Evolutionary conservation across 1,140 invertebrate species (phyloP), one percentile per base, ranked within the genome.

Genomic region (Aphidius gifuensis): DNA sequence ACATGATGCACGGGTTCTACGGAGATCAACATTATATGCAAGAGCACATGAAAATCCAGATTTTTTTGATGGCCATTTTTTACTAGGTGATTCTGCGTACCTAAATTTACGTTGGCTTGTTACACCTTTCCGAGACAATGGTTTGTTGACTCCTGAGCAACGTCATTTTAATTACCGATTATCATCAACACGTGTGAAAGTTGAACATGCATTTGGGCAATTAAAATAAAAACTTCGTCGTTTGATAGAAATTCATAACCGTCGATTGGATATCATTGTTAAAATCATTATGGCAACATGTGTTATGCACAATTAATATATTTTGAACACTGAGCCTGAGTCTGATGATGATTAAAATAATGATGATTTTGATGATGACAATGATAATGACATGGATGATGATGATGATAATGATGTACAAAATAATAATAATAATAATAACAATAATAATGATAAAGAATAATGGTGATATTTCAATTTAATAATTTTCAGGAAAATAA

Each of bases 301-400:
- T 68, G 16, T 40, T 62, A 65, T 8, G 69, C 61, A 8, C 68
- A 66, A 39, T n/a, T n/a, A n/a, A n/a, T n/a, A n/a, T n/a, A n/a
- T n/a, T n/a, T n/a, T n/a, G n/a, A n/a, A n/a, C n/a, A n/a, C n/a
- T n/a, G n/a, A n/a, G n/a, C n/a, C n/a, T n/a, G n/a, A n/a, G n/a
- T n/a, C n/a, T n/a, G n/a, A n/a, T n/a, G n/a, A n/a, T n/a, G n/a
- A n/a, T n/a, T n/a, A n/a, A n/a, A n/a, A n/a, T n/a, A n/a, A n/a
- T n/a, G n/a, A n/a, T n/a, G n/a, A n/a, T n/a, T n/a, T n/a, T n/a
- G n/a, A n/a, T n/a, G n/a, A n/a, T n/a, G n/a, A n/a, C n/a, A n/a
- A n/a, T n/a, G n/a, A n/a, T n/a, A n/a, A n/a, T n/a, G n/a, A n/a
- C n/a, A n/a, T n/a, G n/a, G n/a, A n/a, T n/a, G n/a, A n/a, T n/a